Evolutionary conservation across 2,113 vertebrate genomes (phyloP), one percentile per base, ranked within the genome.

Genomic region (Piliocolobus tephrosceles): DNA sequence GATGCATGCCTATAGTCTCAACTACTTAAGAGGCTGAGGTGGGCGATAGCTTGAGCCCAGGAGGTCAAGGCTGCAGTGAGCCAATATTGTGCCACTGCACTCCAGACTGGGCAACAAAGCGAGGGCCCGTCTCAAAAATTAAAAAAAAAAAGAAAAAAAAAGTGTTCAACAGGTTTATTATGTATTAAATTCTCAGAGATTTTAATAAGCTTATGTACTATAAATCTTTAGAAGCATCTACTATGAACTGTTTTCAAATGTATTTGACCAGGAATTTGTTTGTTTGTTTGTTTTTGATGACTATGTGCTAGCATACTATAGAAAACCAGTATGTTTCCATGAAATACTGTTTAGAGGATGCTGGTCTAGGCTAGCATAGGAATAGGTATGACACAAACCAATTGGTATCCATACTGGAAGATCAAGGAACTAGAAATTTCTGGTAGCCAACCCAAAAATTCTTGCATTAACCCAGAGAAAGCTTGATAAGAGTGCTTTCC

Each of bases 221-320:
- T 66, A 23, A 91, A 43, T 91, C 50, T 96, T 85, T 89, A 82
- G 50, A 94, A 88, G 9, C 23, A 66, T 82, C 22, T 85, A 95
- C 30, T 83, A 73, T 66, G 50, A 95, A 81, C 20, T 79, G 12
- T 66, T 73, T 87, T 30, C n/a, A 94, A 92, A 70, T 76, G 47
- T 79, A 92, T 61, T 94, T 90, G 18, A 92, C 8, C 12, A 68
- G 16, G 45, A 18, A 58, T 90, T 73, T 83, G 12, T 40, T 73
- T 82, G 12, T 58, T 94, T 57, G 1, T 68, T 94, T 92, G 40
- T 93, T 78, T 72, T 81, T 92, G 3, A 90, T 73, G 64, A 78
- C 57, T 87, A 17, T 30, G 66, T 80, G 70, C 17, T 43, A 89
- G 72, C 25, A 81, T 89, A 4, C 32, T 76, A 85, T 47, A 89